Evolutionary conservation across 2,888 invertebrate species (phyloP).

Genomic region (Conistra vaccinii): DNA sequence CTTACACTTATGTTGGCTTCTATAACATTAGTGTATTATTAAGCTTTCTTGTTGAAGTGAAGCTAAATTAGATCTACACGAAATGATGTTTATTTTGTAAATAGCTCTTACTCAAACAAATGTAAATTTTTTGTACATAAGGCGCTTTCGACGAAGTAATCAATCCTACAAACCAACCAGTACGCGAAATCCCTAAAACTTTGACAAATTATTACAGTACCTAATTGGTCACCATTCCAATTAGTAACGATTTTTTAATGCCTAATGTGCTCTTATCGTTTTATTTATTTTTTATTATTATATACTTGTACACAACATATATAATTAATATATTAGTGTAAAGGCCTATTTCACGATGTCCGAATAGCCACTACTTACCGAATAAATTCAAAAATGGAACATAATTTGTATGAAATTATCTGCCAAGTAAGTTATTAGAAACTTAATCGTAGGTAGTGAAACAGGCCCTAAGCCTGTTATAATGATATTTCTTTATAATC

Average conservation of each 20-base stretch:
- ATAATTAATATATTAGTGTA: too few species aligned
- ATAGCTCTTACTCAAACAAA: background rate
- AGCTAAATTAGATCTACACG: background rate
- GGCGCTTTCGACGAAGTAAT: background rate
- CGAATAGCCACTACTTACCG: too few species aligned
- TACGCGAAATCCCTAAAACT: background rate
- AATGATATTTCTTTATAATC: too few species aligned
- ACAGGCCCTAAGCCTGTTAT: too few species aligned
- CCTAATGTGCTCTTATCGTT: too few species aligned
- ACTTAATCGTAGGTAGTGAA: too few species aligned
- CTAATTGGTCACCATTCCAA: background rate
- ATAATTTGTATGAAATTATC: too few species aligned
- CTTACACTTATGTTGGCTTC: background rate
- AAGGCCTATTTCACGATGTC: too few species aligned
- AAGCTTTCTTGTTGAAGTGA: conserved; percentile 21
- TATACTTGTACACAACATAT: too few species aligned
- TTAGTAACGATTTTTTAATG: background rate
- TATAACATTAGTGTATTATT: conserved; percentile 20
- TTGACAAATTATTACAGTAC: background rate
- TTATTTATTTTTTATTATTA: too few species aligned
- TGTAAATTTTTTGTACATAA: background rate
- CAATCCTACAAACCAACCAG: background rate
- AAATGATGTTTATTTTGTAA: background rate
- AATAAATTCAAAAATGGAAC: too few species aligned
- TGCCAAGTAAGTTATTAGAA: too few species aligned